Evolutionary conservation across 2,888 invertebrate genomes (phyloP).

Genomic region (Celastrina argiolus): DNA sequence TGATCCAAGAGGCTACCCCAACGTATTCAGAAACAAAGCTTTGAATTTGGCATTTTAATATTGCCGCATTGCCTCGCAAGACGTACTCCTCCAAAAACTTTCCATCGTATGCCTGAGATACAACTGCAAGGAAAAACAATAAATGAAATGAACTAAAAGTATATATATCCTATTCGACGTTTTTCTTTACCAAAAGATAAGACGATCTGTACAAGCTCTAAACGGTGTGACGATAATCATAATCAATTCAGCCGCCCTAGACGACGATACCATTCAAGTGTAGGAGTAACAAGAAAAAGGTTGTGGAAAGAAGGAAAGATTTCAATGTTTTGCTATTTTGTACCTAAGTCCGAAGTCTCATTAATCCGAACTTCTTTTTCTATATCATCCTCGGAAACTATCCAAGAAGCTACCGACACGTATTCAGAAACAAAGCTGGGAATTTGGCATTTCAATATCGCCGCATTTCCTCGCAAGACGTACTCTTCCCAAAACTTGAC

Average conservation of each 20-base stretch:
- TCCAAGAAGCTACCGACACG: constrained; percentile 90
- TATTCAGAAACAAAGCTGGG: constrained; percentile 96
- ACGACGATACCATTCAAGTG: neutral
- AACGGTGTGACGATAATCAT: neutral
- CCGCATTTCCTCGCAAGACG: constrained; percentile 92
- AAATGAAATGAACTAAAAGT: neutral
- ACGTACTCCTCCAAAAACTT: constrained; percentile 96
- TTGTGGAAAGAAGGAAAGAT: neutral
- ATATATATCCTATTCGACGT: neutral
- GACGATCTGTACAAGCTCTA: neutral
- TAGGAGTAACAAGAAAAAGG: neutral
- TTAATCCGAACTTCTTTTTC: constrained; percentile 64
- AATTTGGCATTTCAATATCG: constrained; percentile 94
- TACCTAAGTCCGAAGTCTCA: constrained; percentile 59
- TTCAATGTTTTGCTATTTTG: constrained; percentile 4
- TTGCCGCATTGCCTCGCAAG: constrained; percentile 92
- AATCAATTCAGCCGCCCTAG: neutral
- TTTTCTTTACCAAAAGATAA: neutral
- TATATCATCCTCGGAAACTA: constrained; percentile 83
- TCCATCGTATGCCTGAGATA: constrained; percentile 91
- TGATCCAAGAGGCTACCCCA: constrained; percentile 89
- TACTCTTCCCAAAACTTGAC: constrained; percentile 96
- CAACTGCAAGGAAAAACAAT: constrained; percentile 81
- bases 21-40: constrained; percentile 96
- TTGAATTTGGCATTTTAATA: constrained; percentile 95